Evolutionary conservation across 1,140 invertebrate genomes (phyloP).

Genomic region (Macrosteles quadrilineatus): DNA sequence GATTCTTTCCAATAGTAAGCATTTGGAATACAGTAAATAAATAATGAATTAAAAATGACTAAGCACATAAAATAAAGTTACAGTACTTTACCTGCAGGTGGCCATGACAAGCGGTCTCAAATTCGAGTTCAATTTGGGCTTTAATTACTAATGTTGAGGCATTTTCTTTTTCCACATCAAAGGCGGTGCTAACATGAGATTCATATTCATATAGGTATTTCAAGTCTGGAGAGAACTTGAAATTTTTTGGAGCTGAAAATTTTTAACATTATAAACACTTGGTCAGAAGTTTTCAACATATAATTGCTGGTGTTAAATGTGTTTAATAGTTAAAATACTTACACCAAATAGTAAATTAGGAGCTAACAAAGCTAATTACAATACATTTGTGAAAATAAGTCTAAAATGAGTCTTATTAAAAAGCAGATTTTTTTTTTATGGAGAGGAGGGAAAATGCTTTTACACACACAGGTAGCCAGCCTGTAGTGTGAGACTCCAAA

Average conservation of each 20-base stretch:
- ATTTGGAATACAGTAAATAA: too few relatives aligned
- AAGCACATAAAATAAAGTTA: too few relatives aligned
- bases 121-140: conserved; percentile 56
- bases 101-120: conserved; percentile 61
- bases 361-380: not conserved
- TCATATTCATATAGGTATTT: conserved; percentile 66
- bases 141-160: conserved; percentile 63
- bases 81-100: conserved; percentile 56
- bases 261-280: conserved; percentile 1
- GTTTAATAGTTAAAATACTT: not conserved
- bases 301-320: not conserved
- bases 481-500: too few relatives aligned
- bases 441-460: too few relatives aligned
- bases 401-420: too few relatives aligned
- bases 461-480: too few relatives aligned
- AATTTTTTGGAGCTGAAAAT: conserved; percentile 59
- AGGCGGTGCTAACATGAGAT: conserved; percentile 62
- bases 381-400: not conserved
- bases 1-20: too few relatives aligned
- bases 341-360: not conserved
- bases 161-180: conserved; percentile 66
- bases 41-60: too few relatives aligned
- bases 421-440: too few relatives aligned
- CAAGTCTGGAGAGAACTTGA: conserved; percentile 58
- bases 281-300: not conserved